A percentile compares a stretch with the other conserved stretches of the same genome.
Conservation (phyloP, 2,797 vertebrate genomes). For the Gymnothorax javanicus region DNA sequence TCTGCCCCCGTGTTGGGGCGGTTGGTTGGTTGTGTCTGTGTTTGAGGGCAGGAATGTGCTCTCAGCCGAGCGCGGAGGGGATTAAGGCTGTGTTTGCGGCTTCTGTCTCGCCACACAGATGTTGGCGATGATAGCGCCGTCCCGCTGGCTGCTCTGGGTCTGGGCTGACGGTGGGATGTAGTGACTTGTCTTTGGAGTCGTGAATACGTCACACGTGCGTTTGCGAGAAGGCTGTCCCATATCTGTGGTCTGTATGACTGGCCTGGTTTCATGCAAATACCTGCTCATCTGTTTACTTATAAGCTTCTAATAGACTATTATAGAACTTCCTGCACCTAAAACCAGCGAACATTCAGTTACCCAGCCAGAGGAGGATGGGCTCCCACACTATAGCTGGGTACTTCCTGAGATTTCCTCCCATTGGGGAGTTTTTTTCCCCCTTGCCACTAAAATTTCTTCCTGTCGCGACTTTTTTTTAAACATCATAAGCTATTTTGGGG, state of each 20-base stretch:
- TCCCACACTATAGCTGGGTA: no score
- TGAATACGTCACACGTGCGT: slow-evolving; percentile 51
- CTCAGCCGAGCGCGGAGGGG: slow-evolving; percentile 58
- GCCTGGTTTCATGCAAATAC: not conserved
- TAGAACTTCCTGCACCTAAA: no score
- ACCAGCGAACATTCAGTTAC: no score
- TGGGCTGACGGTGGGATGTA: slow-evolving; percentile 49
- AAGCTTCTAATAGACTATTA: no score
- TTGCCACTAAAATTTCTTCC: no score
- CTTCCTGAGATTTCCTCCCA: no score
- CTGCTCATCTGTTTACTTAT: not conserved
- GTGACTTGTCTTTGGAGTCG: slow-evolving; percentile 41
- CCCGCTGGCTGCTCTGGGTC: slow-evolving; percentile 63
- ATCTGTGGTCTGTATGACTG: not conserved
- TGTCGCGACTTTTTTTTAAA: no score
- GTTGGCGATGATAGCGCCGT: slow-evolving; percentile 72
- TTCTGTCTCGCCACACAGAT: slow-evolving; percentile 71
- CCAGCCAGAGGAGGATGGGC: no score
- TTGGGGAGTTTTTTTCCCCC: no score
- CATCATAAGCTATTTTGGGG: no score
- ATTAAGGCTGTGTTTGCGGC: slow-evolving; percentile 72
- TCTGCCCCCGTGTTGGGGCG: not conserved
- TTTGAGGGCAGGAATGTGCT: slow-evolving; percentile 32
- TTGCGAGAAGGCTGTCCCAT: not conserved
- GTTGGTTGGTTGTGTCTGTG: slow-evolving; percentile 46